Evolutionary conservation across 30 jellyfish, hydroid and myxozoan species (phyloP).

Genomic region (Calvadosia cruxmelitensis): DNA sequence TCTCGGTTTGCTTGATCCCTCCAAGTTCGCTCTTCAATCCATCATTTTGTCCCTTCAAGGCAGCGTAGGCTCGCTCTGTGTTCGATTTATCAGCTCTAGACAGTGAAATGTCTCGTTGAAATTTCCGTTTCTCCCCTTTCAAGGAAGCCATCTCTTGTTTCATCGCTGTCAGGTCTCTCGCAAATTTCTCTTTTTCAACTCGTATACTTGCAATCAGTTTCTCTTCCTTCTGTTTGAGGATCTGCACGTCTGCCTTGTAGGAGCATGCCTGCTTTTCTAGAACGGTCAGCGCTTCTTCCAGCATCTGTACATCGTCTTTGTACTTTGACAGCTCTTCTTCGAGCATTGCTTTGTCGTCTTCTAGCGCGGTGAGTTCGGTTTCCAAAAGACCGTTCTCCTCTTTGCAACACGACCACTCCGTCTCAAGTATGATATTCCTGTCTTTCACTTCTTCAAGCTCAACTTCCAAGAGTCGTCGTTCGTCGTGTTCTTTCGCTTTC

Average conservation of each 20-base stretch:
- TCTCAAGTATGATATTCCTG: constrained; percentile 86
- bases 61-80: constrained; percentile 93
- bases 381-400: constrained; percentile 95
- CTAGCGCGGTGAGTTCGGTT: constrained; percentile 92
- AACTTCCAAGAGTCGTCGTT: constrained; percentile 60
- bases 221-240: constrained; percentile 65
- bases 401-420: constrained; percentile 98
- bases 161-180: constrained; percentile 66
- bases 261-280: constrained; percentile 82
- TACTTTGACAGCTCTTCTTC: constrained; percentile 86
- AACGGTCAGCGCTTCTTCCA: constrained; percentile 90
- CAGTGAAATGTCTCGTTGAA: constrained; percentile 88
- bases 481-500: constrained; percentile 66
- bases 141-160: constrained; percentile 85
- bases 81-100: constrained; percentile 89
- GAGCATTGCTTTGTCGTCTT: constrained; percentile 87
- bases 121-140: constrained; percentile 90
- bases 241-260: constrained; percentile 63
- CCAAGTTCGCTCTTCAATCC: constrained; percentile 75
- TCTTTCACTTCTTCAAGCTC: constrained; percentile 94
- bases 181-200: constrained; percentile 79
- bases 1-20: constrained; percentile 79
- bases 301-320: constrained; percentile 93
- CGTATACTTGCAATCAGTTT: constrained; percentile 56
- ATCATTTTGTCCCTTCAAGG: constrained; percentile 87